Base-by-base conservation (phyloP, 1,140 invertebrate species). In the Limonius californicus region DNA sequence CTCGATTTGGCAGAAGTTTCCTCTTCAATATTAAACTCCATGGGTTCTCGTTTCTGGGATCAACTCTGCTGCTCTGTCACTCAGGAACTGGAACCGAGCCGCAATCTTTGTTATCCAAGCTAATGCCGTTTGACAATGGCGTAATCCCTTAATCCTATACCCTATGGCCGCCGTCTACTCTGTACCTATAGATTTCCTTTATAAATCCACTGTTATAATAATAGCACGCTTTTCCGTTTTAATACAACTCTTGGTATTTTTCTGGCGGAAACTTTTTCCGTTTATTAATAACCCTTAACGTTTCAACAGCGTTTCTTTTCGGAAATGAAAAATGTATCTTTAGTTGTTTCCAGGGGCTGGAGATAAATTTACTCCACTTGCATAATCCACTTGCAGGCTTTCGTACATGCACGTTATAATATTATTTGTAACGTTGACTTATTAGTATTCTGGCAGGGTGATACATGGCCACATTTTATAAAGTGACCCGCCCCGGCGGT, bases 111-210 rank as follows among this genome's bases (percentile, higher is more conserved):
- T 65, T 65, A 65, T 65, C 64, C 64, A 55, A 43, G 55, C 60
- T 65, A 65, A 65, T 65, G 64, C 64, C 56, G 56, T 65, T 62
- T 65, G 64, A 65, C 64, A 65, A 65, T 62, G 64, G 54, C 60
- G 57, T 65, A 65, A 65, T 65, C 64, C 64, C 20, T 57, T 65
- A 59, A 65, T 65, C 64, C 60, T 57, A 65, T 65, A 64, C 58
- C 63, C 57, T 65, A 65, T 65, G 58, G 63, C 63, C 47, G 59
- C 20, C 59, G 57, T 59, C 57, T 55, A 54, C 53, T 32, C 50
- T 59, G 14, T 55, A 57, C 50, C 45, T 59, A 63, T 59, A 63
- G 62, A 59, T 63, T 59, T 63, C 32, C 54, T 58, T 53, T 62
- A 57, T 32, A 50, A 62, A 57, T 32, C 54, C 54, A 47, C 55